Evolutionary conservation across 2,113 vertebrate species (phyloP).

Genomic region (Junco hyemalis): DNA sequence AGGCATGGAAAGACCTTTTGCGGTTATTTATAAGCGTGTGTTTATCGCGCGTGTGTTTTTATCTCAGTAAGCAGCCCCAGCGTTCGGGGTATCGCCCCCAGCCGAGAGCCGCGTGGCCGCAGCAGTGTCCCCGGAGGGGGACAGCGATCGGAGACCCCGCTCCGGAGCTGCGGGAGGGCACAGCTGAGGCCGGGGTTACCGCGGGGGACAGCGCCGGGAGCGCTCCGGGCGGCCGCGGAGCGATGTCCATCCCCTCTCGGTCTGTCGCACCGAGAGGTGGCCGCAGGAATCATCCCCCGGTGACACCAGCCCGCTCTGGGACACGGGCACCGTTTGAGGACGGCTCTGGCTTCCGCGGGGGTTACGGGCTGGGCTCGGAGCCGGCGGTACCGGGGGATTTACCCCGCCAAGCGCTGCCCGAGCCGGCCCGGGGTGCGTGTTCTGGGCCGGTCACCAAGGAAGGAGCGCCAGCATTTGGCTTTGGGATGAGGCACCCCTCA

Average conservation of each 20-base stretch:
- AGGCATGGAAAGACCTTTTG: neutral
- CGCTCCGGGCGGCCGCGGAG: no score
- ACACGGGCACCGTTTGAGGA: neutral
- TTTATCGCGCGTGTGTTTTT: neutral
- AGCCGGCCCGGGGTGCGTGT: neutral
- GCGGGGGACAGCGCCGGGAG: neutral
- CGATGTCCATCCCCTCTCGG: neutral
- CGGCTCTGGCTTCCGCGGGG: neutral
- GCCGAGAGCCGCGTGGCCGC: neutral
- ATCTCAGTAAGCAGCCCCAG: neutral
- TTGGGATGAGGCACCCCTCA: neutral
- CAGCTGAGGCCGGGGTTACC: neutral
- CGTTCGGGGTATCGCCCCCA: neutral
- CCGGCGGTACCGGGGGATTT: neutral
- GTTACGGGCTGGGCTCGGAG: neutral
- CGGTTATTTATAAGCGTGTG: neutral
- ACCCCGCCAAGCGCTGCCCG: neutral
- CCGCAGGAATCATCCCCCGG: neutral
- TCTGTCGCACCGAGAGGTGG: neutral
- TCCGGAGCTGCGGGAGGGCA: neutral
- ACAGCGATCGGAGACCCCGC: rapidly evolving
- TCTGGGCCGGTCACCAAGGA: neutral
- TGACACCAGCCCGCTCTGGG: neutral
- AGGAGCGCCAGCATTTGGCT: neutral
- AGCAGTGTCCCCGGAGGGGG: neutral